Evolutionary conservation across 2,113 vertebrate species (phyloP).

Genomic region (Camelus bactrianus): DNA sequence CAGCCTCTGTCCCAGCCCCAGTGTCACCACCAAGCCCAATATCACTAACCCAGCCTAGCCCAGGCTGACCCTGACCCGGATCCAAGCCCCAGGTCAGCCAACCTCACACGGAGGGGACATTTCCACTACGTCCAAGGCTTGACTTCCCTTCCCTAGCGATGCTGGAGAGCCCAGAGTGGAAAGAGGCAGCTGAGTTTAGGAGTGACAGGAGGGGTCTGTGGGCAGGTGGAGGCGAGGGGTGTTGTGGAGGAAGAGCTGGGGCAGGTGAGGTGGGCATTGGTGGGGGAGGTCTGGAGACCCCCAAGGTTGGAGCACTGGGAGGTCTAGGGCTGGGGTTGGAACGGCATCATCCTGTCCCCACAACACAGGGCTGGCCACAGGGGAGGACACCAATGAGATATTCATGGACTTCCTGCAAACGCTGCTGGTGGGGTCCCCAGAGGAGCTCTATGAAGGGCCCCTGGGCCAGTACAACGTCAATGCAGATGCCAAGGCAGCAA

Average conservation of each 20-base stretch:
- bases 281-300: not conserved
- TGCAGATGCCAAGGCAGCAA: not conserved
- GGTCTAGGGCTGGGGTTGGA: not conserved
- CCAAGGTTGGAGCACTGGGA: not conserved
- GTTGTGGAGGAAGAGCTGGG: not conserved
- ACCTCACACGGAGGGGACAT: not conserved
- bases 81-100: not conserved
- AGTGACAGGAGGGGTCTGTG: not conserved
- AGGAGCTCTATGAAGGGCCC: constrained; percentile 75
- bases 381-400: constrained; percentile 57
- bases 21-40: not conserved
- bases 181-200: not conserved
- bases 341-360: rapidly evolving
- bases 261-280: not conserved
- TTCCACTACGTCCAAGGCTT: too few relatives aligned
- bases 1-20: not conserved
- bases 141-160: not conserved
- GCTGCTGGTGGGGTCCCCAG: constrained; percentile 68
- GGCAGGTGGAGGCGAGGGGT: not conserved
- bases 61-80: not conserved
- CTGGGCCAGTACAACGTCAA: constrained; percentile 59
- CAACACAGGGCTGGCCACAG: constrained; percentile 42
- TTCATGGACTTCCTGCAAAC: constrained; percentile 82
- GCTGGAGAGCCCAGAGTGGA: not conserved
- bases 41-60: not conserved